Evolutionary conservation across 2,113 vertebrate genomes (phyloP).

Genomic region (Promerops cafer): DNA sequence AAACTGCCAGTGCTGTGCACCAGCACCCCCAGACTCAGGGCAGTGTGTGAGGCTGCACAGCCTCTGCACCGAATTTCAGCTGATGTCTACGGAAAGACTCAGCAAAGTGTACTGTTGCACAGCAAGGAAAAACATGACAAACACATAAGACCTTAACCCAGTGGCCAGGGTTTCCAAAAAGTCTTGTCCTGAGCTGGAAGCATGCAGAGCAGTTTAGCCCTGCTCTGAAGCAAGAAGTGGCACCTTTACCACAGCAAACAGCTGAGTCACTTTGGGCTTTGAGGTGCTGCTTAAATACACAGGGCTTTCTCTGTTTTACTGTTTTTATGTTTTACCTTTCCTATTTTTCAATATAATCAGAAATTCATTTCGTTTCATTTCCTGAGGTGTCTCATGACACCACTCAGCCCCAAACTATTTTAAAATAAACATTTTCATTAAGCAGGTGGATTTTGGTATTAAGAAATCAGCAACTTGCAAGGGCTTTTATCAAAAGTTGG

Average conservation of each 20-base stretch:
- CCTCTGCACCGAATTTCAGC: background rate
- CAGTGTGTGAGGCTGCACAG: background rate
- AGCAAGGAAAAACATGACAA: background rate
- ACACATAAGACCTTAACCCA: background rate
- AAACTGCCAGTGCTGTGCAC: accelerated
- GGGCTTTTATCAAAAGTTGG: background rate
- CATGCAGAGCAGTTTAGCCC: background rate
- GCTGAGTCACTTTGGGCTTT: background rate
- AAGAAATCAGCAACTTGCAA: background rate
- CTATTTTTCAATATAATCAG: background rate
- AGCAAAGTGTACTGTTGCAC: background rate
- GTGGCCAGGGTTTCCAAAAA: background rate
- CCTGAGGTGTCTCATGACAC: background rate
- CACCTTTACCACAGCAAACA: background rate
- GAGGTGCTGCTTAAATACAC: background rate
- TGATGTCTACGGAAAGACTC: background rate
- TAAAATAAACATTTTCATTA: background rate
- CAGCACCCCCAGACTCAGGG: background rate
- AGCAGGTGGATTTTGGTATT: background rate
- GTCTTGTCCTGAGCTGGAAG: background rate
- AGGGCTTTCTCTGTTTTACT: background rate
- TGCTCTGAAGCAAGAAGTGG: background rate
- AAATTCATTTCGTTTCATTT: background rate
- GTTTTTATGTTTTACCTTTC: background rate
- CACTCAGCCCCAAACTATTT: background rate